Base-by-base conservation (phyloP, 2,113 vertebrate genomes). In the Erinaceus europaeus region DNA sequence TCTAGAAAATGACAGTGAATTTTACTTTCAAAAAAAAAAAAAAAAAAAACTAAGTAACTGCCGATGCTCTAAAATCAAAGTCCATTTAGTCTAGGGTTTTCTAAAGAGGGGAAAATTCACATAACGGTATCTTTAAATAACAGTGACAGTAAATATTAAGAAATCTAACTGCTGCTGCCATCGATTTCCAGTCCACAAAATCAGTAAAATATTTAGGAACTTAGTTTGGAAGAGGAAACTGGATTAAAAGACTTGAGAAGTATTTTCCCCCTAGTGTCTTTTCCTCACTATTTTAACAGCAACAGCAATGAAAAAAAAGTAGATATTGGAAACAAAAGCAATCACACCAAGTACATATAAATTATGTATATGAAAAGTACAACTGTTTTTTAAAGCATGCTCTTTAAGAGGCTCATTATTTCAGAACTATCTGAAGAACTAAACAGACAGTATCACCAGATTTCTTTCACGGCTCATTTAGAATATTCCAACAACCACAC, bases 301-400 rank as follows among this genome's bases (percentile, higher is more conserved):
- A 52, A 59, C 59, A 29, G 20, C 25, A 4, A 29, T n/a, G 10
- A 42, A 72, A 73, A 61, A 89, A 81, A 29, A 25, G 44, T 18
- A 69, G 42, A 29, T 86, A 91, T 25, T 91, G 74, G 50, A 76
- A 94, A 84, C 44, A 73, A 73, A 84, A 64, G 11, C 25, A 87
- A 11, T 36, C 8, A 81, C 44, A 64, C 38, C 32, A 64, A 67
- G 32, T 0, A 64, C 32, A 57, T 3, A 36, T 2, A 55, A 59
- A 34, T 10, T 71, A 21, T 8, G 15, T 52, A 23, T 44, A 11
- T 34, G 17, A 34, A 61, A 62, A 77, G 64, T 48, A 55, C 13
- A 48, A 73, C n/a, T 2, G 5, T 12, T 32, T 84, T 67, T 65
- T 50, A 88, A 78, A 75, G 38, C 27, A 34, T 32, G 46, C 21